phyloP scores from a whole-genome alignment of 1,140 invertebrate genomes.

The Rhopalosiphum padi region DNA sequence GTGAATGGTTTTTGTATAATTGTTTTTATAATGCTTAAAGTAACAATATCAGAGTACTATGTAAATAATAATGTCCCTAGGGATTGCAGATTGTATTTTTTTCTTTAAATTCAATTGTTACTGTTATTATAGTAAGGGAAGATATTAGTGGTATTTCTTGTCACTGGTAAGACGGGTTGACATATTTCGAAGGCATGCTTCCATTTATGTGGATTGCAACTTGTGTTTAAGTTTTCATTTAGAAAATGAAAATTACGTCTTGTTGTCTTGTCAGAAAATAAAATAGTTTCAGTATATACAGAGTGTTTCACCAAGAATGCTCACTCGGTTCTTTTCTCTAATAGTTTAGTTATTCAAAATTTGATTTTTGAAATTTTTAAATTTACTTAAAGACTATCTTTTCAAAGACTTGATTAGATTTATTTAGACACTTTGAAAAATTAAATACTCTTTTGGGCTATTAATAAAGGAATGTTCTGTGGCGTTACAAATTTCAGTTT shows the following conservation, averaged over 20 bases:
- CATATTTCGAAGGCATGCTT: background rate
- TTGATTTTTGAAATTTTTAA: background rate
- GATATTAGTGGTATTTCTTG: background rate
- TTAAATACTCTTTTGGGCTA: background rate
- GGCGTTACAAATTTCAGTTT: too few species aligned
- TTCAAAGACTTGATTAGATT: background rate
- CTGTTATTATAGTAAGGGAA: background rate
- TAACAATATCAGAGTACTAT: background rate
- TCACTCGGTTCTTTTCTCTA: background rate
- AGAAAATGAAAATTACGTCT: background rate
- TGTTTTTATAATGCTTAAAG: background rate
- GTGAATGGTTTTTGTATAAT: background rate
- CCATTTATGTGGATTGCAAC: background rate
- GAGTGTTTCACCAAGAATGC: background rate
- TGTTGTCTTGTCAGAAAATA: background rate
- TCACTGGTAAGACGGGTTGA: background rate
- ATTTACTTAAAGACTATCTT: background rate
- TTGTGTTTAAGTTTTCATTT: background rate
- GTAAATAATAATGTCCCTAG: background rate
- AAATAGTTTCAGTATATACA: background rate
- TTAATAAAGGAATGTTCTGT: background rate
- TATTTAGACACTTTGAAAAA: background rate
- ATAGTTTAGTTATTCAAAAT: background rate
- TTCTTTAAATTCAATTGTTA: background rate
- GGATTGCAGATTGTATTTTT: background rate